A percentile compares a stretch with the other conserved stretches of the same genome.
These are phyloP conservation scores for Pseudolaguvia tuberculata DNA, from an alignment of 2,113 vertebrate species.

Conservation along the genomic window DNA sequence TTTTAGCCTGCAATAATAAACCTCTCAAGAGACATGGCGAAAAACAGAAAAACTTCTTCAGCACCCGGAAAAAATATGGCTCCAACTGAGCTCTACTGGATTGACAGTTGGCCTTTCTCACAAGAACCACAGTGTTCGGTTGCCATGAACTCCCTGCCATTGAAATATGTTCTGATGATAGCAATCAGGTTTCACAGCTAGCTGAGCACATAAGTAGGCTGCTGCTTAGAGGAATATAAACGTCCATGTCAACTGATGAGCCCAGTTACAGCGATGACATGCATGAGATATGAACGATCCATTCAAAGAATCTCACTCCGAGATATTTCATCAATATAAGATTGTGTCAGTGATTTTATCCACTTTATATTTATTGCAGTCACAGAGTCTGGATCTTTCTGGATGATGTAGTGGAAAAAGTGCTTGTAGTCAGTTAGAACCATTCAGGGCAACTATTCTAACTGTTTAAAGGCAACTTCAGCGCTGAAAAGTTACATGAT, in stretches of 20 bases:
- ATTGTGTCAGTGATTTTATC: neutral
- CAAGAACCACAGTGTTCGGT: slow-evolving; percentile 16
- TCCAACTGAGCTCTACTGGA: slow-evolving; percentile 22
- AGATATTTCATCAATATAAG: neutral
- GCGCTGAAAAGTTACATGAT: no score
- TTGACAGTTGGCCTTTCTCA: slow-evolving; percentile 31
- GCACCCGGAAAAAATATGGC: slow-evolving; percentile 33
- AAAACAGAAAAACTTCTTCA: slow-evolving; percentile 19
- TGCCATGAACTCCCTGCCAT: slow-evolving; percentile 12
- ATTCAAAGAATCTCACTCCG: neutral
- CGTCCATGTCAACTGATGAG: slow-evolving; percentile 28
- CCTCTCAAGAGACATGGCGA: slow-evolving; percentile 34
- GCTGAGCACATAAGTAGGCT: slow-evolving; percentile 35
- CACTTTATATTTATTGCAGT: no score
- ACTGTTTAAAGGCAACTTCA: neutral
- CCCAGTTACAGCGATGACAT: neutral
- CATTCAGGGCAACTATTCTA: no score
- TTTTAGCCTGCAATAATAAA: slow-evolving; percentile 33
- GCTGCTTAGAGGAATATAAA: slow-evolving; percentile 34
- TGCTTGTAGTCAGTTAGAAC: no score
- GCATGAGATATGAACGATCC: neutral
- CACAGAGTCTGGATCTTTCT: no score
- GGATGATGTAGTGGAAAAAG: no score
- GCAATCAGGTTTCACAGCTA: slow-evolving; percentile 41
- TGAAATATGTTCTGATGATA: slow-evolving; percentile 40